Evolutionary conservation across 2,888 invertebrate species (phyloP).

Genomic region (Drosophila rellima): DNA sequence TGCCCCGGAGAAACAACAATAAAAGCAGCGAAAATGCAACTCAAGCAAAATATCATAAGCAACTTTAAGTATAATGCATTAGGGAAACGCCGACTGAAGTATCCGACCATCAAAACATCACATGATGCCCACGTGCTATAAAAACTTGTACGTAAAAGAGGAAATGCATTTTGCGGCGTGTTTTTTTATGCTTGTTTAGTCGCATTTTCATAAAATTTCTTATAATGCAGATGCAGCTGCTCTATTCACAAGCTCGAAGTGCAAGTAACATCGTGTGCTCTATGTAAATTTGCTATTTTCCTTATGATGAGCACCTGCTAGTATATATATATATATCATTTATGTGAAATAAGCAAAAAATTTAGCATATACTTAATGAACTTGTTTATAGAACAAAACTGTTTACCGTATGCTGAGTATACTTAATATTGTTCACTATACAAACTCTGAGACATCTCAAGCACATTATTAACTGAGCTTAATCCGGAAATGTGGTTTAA

Average conservation of each 20-base stretch:
- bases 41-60: constrained; percentile 38
- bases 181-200: neutral
- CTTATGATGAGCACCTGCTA: neutral
- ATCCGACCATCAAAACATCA: constrained; percentile 27
- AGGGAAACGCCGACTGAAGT: constrained; percentile 6
- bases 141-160: constrained; percentile 40
- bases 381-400: neutral
- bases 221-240: constrained; percentile 39
- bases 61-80: constrained; percentile 46
- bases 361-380: neutral
- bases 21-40: constrained; percentile 32
- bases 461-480: constrained; percentile 5
- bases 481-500: constrained; percentile 34
- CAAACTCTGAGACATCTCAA: neutral
- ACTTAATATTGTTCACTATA: constrained; percentile 8
- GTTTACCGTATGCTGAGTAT: constrained; percentile 8
- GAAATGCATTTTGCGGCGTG: constrained; percentile 33
- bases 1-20: constrained; percentile 28
- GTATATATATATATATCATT: neutral
- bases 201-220: constrained; percentile 14
- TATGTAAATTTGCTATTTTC: neutral
- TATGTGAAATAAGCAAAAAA: neutral
- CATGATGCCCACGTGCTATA: constrained; percentile 14
- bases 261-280: neutral
- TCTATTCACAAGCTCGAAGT: constrained; percentile 6